Percentiles rank a stretch among this genome's conserved stretches.
phyloP scores from a whole-genome alignment of 2,888 invertebrate genomes.

The Brachyopa scutellaris region DNA sequence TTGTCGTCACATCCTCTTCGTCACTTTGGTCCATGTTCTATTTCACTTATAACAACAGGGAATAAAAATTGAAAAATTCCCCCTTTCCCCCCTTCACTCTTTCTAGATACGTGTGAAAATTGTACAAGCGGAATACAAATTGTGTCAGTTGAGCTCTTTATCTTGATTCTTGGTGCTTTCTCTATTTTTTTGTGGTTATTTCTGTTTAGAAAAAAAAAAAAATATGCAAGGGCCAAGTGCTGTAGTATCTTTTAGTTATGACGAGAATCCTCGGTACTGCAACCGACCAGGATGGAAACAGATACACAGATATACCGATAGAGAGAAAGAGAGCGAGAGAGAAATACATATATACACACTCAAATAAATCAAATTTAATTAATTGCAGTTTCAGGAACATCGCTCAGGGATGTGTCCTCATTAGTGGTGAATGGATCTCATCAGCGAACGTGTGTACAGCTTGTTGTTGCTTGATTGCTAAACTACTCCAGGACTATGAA shows the following conservation, averaged over 20 bases:
- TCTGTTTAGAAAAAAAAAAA: constrained; percentile 6
- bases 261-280: constrained; percentile 35
- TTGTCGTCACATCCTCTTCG: constrained; percentile 7
- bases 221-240: constrained; percentile 50
- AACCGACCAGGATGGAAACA: constrained; percentile 2
- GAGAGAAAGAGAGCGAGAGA: not conserved
- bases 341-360: constrained; percentile 46
- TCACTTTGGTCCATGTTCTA: constrained; percentile 19
- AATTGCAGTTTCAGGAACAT: constrained; percentile 72
- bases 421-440: constrained; percentile 72
- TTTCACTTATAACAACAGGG: constrained; percentile 47
- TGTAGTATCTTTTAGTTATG: constrained; percentile 56
- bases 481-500: constrained; percentile 43
- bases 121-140: constrained; percentile 66
- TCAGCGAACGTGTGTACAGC: constrained; percentile 63
- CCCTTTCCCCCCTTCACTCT: too few species aligned
- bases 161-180: constrained; percentile 61
- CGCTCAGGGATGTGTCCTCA: constrained; percentile 73
- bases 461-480: constrained; percentile 67
- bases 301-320: not conserved
- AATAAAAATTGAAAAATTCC: constrained; percentile 63
- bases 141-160: constrained; percentile 71
- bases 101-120: constrained; percentile 71
- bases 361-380: constrained; percentile 73
- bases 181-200: constrained; percentile 3